Evolutionary conservation across 1,140 invertebrate genomes (phyloP).

Genomic region (Lucilia sericata): DNA sequence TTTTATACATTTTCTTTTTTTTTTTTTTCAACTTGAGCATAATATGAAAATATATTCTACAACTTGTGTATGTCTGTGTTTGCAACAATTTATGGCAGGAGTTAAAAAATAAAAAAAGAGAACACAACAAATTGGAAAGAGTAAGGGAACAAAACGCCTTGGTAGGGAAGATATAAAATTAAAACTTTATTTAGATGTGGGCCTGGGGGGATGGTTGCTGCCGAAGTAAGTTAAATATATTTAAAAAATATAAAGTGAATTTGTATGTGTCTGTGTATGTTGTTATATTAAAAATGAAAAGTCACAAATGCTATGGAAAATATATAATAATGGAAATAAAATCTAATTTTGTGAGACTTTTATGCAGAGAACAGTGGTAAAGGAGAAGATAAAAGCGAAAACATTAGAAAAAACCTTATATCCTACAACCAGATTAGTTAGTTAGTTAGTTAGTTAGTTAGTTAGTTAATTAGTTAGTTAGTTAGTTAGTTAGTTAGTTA

Average conservation of each 20-base stretch:
- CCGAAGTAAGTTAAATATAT: neutral
- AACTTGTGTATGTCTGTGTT: neutral
- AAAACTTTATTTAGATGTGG: neutral
- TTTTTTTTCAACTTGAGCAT: neutral
- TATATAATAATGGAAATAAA: neutral
- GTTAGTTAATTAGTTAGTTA: too few relatives aligned
- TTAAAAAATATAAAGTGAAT: neutral
- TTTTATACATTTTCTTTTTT: neutral
- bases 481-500: too few relatives aligned
- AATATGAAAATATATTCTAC: neutral
- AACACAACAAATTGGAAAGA: neutral
- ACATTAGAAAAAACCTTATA: too few relatives aligned
- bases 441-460: too few relatives aligned
- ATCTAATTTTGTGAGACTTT: neutral
- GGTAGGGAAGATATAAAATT: too few relatives aligned
- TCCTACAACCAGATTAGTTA: too few relatives aligned
- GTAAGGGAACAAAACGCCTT: neutral
- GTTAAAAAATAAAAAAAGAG: neutral
- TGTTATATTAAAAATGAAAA: neutral
- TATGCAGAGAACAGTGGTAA: neutral
- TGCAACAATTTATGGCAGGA: slow-evolving; percentile 40
- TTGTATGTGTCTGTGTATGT: neutral
- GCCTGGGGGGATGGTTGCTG: neutral
- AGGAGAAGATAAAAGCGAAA: too few relatives aligned
- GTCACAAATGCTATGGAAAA: neutral